Conservation (phyloP, 2,888 invertebrate genomes). For the Hoplodrina blanda region DNA sequence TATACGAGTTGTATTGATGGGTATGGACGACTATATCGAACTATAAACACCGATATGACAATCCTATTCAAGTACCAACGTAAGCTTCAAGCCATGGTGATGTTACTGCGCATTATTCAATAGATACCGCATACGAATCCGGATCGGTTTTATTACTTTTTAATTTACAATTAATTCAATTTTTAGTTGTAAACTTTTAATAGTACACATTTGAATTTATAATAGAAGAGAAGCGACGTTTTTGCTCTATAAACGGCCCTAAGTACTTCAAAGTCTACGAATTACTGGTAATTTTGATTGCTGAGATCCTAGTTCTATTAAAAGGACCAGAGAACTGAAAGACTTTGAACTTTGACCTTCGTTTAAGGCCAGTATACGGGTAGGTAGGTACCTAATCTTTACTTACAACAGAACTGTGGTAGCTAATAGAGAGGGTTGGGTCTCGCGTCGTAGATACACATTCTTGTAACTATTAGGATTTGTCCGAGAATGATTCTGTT, state of each 20-base stretch:
- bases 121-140: constrained; percentile 57
- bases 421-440: constrained; percentile 50
- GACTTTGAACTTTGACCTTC: constrained; percentile 54
- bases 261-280: constrained; percentile 25
- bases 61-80: constrained; percentile 7
- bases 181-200: constrained; percentile 52
- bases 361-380: constrained; percentile 41
- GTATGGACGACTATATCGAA: not conserved
- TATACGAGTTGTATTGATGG: too few relatives aligned
- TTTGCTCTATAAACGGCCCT: constrained; percentile 29
- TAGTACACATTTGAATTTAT: constrained; percentile 40
- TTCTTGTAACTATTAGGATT: constrained; percentile 46
- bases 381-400: constrained; percentile 49
- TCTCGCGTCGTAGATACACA: constrained; percentile 39
- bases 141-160: constrained; percentile 68
- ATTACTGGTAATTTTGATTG: constrained; percentile 31
- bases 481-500: constrained; percentile 31
- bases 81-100: constrained; percentile 17
- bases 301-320: constrained; percentile 26
- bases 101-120: constrained; percentile 55
- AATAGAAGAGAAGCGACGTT: constrained; percentile 25
- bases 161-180: constrained; percentile 69
- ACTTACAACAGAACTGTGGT: constrained; percentile 41
- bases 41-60: constrained; percentile 17
- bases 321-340: constrained; percentile 33